Percentiles rank a stretch among this genome's conserved stretches.
phyloP scores from a whole-genome alignment of 2,113 vertebrate species.

The Scomber scombrus region DNA sequence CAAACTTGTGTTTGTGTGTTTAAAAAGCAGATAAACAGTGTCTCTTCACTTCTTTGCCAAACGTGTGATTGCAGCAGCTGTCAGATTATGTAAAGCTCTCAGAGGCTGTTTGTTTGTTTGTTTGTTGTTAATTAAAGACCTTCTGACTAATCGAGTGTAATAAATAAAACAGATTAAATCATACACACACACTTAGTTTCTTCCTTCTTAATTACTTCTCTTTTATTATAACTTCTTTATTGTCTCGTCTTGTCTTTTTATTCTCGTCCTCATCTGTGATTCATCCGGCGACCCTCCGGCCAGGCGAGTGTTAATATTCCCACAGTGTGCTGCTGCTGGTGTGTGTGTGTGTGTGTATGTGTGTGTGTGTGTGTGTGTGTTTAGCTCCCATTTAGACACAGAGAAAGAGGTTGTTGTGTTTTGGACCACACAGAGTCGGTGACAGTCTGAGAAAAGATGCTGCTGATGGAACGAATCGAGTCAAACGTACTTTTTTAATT shows the following conservation, averaged over 20 bases:
- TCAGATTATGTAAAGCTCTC: conserved; percentile 10
- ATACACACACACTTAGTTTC: conserved; percentile 2
- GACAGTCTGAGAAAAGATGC: conserved; percentile 21
- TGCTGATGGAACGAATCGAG: conserved; percentile 29
- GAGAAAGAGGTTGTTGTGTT: conserved; percentile 41
- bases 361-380: conserved; percentile 14
- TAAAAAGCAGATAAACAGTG: no score
- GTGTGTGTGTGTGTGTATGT: conserved; percentile 20
- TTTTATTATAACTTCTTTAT: not conserved
- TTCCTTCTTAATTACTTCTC: not conserved
- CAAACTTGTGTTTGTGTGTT: no score
- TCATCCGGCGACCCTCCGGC: conserved; percentile 12
- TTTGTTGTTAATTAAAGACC: not conserved
- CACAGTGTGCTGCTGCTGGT: conserved; percentile 19
- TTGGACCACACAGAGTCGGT: not conserved
- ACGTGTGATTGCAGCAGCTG: conserved; percentile 1
- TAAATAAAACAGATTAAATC: not conserved
- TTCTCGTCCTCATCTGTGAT: conserved; percentile 13
- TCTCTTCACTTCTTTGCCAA: no score
- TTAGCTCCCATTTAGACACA: conserved; percentile 25
- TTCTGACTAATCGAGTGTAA: not conserved
- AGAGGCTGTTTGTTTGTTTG: not conserved
- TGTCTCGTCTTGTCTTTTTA: not conserved
- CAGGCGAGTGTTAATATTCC: conserved; percentile 45
- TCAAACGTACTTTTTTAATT: not conserved